Percentiles rank a stretch among this genome's conserved stretches.
These are phyloP conservation scores for Potamilus streckersoni DNA, from an alignment of 1,140 invertebrate genomes.

Conservation along the genomic window DNA sequence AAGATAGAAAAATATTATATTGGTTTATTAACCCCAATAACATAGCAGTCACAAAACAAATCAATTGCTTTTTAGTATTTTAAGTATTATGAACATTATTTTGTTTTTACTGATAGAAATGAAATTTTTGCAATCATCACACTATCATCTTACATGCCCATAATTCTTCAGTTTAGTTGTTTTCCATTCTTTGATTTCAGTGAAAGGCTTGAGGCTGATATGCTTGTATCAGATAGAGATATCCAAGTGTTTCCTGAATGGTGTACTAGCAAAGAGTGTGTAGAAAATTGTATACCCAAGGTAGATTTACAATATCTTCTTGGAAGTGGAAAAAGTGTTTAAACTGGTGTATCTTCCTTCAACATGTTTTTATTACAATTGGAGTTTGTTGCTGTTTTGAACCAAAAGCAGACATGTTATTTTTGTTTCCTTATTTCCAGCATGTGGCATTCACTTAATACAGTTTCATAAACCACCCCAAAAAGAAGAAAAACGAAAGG, in stretches of 20 bases:
- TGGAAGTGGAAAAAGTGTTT: background rate
- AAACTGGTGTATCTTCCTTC: background rate
- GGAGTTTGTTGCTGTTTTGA: too few species aligned
- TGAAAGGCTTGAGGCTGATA: conserved; percentile 70
- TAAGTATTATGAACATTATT: too few species aligned
- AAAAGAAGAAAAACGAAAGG: too few species aligned
- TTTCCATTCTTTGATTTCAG: conserved; percentile 24
- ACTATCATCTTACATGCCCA: too few species aligned
- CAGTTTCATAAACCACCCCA: too few species aligned
- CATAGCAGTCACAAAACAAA: too few species aligned
- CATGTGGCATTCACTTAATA: background rate
- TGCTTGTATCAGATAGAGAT: conserved; percentile 84
- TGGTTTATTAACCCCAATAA: too few species aligned
- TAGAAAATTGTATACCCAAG: conserved; percentile 72
- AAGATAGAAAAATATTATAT: too few species aligned
- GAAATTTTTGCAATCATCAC: too few species aligned
- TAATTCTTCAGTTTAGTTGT: too few species aligned
- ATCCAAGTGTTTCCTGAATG: conserved; percentile 80
- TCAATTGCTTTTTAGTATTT: too few species aligned
- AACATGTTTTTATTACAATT: background rate
- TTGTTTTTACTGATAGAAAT: too few species aligned
- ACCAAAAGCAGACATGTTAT: background rate
- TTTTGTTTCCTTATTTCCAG: background rate
- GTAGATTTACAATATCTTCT: conserved; percentile 19
- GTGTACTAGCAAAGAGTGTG: conserved; percentile 75